A percentile compares a stretch with the other conserved stretches of the same genome.
Conservation (phyloP, 2,888 invertebrate species). For the Tenthredo livida region DNA sequence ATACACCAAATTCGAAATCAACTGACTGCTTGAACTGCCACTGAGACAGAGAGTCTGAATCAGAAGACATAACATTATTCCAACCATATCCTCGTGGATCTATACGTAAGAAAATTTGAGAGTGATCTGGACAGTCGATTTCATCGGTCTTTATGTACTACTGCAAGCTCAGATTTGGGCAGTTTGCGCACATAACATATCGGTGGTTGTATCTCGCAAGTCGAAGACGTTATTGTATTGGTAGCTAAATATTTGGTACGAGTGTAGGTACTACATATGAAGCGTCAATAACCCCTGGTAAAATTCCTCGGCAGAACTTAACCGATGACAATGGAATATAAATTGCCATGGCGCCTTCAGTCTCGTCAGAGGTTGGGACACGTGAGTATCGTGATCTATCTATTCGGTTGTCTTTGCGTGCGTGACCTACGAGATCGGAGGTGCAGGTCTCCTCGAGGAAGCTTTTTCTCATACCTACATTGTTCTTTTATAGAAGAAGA, state of each 20-base stretch:
- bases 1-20: slow-evolving; percentile 17
- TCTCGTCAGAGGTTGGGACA: slow-evolving; percentile 11
- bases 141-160: not conserved
- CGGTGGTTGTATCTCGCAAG: not conserved
- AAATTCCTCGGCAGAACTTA: slow-evolving; percentile 39
- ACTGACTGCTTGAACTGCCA: not conserved
- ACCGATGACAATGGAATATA: slow-evolving; percentile 45
- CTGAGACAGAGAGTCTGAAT: not conserved
- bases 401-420: slow-evolving; percentile 21
- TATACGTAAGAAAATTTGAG: not conserved
- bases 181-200: not conserved
- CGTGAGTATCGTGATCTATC: slow-evolving; percentile 44
- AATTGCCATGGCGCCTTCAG: slow-evolving; percentile 30
- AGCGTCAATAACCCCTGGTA: slow-evolving; percentile 20
- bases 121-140: not conserved
- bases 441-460: slow-evolving; percentile 12
- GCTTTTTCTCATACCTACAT: slow-evolving; percentile 23
- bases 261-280: not conserved
- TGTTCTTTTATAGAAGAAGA: not conserved
- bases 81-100: not conserved
- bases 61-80: not conserved
- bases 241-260: not conserved
- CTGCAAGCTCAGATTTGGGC: not conserved
- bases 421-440: slow-evolving; percentile 37
- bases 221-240: not conserved